Conservation (phyloP, 2,113 vertebrate genomes). For the Lontra canadensis region DNA sequence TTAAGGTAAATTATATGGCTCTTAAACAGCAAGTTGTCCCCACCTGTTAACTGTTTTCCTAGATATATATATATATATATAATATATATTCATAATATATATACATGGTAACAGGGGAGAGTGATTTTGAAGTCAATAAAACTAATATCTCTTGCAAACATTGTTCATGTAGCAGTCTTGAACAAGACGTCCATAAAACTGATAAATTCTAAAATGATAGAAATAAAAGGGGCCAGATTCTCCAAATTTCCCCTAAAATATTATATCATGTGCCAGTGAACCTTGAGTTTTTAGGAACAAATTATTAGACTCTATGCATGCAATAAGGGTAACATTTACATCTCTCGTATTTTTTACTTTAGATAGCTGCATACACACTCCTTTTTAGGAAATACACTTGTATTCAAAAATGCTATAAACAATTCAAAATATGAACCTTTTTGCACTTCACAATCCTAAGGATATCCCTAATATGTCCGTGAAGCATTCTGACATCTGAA, state of each 20-base stretch:
- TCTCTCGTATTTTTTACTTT: not conserved
- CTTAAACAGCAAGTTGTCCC: not conserved
- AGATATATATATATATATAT: not conserved
- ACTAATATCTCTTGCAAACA: not conserved
- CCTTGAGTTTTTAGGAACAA: not conserved
- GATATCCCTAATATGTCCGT: not conserved
- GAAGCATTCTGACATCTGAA: not conserved
- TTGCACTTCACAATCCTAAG: not conserved
- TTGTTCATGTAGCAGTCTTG: not conserved
- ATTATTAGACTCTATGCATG: not conserved
- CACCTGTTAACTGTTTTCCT: not conserved
- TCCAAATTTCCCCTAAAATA: not conserved
- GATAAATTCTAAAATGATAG: constrained; percentile 29
- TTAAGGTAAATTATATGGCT: not conserved
- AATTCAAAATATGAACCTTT: not conserved
- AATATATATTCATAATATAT: not conserved
- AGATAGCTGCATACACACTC: not conserved
- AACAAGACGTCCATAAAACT: not conserved
- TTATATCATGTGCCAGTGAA: not conserved
- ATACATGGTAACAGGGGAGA: not conserved
- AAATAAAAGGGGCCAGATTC: not conserved
- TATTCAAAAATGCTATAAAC: not conserved
- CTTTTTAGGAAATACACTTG: not conserved
- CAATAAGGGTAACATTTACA: not conserved
- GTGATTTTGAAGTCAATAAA: constrained; percentile 4